phyloP scores from a whole-genome alignment of 1,140 invertebrate genomes.

The Drosophila sproati region DNA sequence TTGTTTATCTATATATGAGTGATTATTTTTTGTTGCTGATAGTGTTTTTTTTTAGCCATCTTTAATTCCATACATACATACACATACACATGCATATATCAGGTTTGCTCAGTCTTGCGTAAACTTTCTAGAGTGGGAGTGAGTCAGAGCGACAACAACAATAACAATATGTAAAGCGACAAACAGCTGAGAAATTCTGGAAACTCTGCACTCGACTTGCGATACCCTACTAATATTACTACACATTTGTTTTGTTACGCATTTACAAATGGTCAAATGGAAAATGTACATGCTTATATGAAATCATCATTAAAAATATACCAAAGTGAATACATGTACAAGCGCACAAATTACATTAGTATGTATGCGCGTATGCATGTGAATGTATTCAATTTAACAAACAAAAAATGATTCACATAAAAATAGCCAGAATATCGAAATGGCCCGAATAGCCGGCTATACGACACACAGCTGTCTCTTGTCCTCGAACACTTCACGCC shows the following conservation, averaged over 20 bases:
- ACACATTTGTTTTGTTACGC: constrained; percentile 46
- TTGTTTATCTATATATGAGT: constrained; percentile 44
- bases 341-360: constrained; percentile 30
- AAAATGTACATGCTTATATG: constrained; percentile 47
- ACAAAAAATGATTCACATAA: constrained; percentile 78
- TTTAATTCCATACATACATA: constrained; percentile 46
- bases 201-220: constrained; percentile 17
- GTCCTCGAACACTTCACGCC: constrained; percentile 47
- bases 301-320: constrained; percentile 79
- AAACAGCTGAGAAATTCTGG: constrained; percentile 62
- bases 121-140: constrained; percentile 54
- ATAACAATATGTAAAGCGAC: constrained; percentile 30
- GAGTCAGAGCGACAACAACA: constrained; percentile 61
- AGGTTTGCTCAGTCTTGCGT: constrained; percentile 61
- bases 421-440: constrained; percentile 68
- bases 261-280: constrained; percentile 40
- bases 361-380: not conserved
- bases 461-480: constrained; percentile 67
- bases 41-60: constrained; percentile 58
- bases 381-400: constrained; percentile 73
- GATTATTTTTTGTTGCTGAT: constrained; percentile 53
- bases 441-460: constrained; percentile 31
- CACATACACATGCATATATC: constrained; percentile 14
- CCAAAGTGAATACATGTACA: constrained; percentile 26
- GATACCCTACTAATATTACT: constrained; percentile 4